These are phyloP conservation scores for Thaumetopoea pityocampa DNA, from an alignment of 1,140 invertebrate species.

Conservation along the genomic window DNA sequence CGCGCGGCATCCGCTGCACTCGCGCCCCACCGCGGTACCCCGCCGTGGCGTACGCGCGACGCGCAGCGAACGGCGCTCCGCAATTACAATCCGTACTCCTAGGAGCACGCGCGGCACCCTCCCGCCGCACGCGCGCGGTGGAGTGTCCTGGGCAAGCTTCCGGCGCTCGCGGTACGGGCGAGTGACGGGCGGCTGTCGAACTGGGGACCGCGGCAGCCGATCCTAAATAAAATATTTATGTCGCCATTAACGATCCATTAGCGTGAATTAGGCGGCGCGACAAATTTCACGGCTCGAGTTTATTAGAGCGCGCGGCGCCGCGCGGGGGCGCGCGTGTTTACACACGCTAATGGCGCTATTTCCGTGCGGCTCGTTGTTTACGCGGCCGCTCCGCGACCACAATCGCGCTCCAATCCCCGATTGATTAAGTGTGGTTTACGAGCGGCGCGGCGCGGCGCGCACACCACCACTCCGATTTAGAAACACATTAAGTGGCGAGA, in stretches of 20 bases:
- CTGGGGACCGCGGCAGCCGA: constrained; percentile 1
- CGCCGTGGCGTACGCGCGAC: too few relatives aligned
- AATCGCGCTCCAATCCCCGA: constrained; percentile 19
- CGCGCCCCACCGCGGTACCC: too few relatives aligned
- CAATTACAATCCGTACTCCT: too few relatives aligned
- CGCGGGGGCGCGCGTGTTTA: constrained; percentile 34
- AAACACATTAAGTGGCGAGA: constrained; percentile 14
- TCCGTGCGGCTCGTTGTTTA: constrained; percentile 8
- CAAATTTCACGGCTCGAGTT: constrained; percentile 34
- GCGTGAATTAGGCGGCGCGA: constrained; percentile 34
- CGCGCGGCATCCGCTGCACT: too few relatives aligned
- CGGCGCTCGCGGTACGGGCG: background rate
- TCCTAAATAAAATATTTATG: constrained; percentile 38
- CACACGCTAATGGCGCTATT: constrained; percentile 46
- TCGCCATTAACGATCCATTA: constrained; percentile 46
- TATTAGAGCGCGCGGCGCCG: too few relatives aligned
- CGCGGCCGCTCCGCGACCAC: constrained; percentile 8
- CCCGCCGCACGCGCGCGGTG: constrained; percentile 1
- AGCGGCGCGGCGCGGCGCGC: constrained; percentile 19
- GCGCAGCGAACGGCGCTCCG: too few relatives aligned
- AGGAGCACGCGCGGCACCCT: too few relatives aligned
- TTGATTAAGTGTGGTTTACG: constrained; percentile 30
- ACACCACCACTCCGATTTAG: constrained; percentile 19
- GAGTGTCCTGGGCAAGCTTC: constrained; percentile 3
- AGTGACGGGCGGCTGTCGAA: background rate